Evolutionary conservation across 2,113 vertebrate species (phyloP).

Genomic region (Gymnogyps californianus): DNA sequence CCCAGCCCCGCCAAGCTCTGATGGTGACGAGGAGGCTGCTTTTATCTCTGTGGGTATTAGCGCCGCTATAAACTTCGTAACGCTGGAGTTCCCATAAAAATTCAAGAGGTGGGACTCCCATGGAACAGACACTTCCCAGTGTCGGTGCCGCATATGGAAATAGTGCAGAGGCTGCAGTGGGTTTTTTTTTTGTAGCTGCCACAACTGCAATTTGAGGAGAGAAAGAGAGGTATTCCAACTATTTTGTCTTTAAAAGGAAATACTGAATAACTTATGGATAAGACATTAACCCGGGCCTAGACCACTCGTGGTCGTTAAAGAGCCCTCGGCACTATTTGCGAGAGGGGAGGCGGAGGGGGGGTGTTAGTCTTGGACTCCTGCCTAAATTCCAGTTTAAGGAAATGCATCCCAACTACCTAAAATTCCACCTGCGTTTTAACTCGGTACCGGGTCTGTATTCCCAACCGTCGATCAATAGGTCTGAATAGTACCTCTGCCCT

Average conservation of each 20-base stretch:
- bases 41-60: constrained; percentile 34
- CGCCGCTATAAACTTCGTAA: not conserved
- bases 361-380: constrained; percentile 52
- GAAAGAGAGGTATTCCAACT: constrained; percentile 57
- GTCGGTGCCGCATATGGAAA: not conserved
- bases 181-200: not conserved
- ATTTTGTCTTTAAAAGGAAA: constrained; percentile 71
- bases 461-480: fast-evolving
- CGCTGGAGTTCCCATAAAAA: not conserved
- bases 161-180: not conserved
- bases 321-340: constrained; percentile 11
- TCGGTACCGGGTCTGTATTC: not conserved
- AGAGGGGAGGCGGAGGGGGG: not conserved
- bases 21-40: not conserved
- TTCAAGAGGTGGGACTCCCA: not conserved
- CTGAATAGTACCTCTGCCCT: not conserved
- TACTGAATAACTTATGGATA: constrained; percentile 62
- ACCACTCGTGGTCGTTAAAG: constrained; percentile 39
- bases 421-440: not conserved
- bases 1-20: not conserved
- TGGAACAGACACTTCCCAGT: not conserved
- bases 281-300: constrained; percentile 52
- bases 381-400: constrained; percentile 50
- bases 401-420: constrained; percentile 5
- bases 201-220: constrained; percentile 29